Evolutionary conservation across 1,140 invertebrate species (phyloP).

Genomic region (Drosophila auraria): DNA sequence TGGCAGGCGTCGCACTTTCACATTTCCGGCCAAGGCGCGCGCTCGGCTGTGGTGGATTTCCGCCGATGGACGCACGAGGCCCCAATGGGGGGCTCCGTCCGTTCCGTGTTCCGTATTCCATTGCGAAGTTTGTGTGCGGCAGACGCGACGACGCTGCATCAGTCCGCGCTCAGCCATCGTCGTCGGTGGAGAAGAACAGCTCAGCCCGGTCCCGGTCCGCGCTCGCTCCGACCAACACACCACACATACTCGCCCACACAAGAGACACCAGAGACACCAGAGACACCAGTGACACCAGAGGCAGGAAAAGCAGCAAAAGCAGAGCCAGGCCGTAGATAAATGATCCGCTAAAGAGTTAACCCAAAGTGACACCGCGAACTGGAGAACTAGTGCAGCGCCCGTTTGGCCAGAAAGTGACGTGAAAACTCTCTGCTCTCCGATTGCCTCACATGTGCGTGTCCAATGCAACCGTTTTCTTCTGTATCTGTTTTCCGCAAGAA

Average conservation of each 20-base stretch:
- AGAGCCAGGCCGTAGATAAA: conserved; percentile 15
- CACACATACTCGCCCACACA: conserved; percentile 50
- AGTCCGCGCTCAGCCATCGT: conserved; percentile 70
- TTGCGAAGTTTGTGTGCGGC: conserved; percentile 37
- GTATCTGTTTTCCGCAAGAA: conserved; percentile 79
- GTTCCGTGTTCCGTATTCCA: background rate
- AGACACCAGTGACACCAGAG: conserved; percentile 24
- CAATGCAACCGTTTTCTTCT: conserved; percentile 80
- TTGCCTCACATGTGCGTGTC: conserved; percentile 61
- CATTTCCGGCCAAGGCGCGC: conserved; percentile 45
- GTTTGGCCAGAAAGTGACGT: conserved; percentile 23
- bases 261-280: conserved; percentile 47
- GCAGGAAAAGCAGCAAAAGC: conserved; percentile 23
- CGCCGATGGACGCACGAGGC: conserved; percentile 8
- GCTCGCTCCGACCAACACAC: conserved; percentile 43
- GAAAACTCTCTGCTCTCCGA: conserved; percentile 27
- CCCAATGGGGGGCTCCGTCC: conserved; percentile 14
- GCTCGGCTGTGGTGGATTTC: conserved; percentile 68
- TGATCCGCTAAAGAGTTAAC: conserved; percentile 21
- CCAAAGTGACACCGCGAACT: conserved; percentile 4
- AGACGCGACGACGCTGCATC: conserved; percentile 63
- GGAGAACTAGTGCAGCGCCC: conserved; percentile 33
- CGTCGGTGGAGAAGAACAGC: conserved; percentile 53
- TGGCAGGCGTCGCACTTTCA: conserved; percentile 42
- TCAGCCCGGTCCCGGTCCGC: conserved; percentile 43